These are phyloP conservation scores for Tachycineta bicolor DNA, from an alignment of 2,113 vertebrate species.

Conservation along the genomic window DNA sequence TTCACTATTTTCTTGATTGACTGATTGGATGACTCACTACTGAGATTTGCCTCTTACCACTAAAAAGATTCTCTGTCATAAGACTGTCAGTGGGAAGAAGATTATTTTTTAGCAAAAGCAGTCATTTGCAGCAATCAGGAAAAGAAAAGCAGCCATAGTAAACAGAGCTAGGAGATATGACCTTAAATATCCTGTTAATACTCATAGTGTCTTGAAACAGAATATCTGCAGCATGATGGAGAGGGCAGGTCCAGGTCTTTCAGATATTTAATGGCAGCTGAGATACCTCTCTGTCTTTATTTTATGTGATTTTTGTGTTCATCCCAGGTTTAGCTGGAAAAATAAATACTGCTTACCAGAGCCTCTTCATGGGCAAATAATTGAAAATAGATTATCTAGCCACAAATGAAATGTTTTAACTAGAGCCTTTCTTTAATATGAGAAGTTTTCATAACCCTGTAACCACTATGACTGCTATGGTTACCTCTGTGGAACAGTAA, in stretches of 20 bases:
- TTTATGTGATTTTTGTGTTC: not conserved
- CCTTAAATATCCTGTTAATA: conserved; percentile 21
- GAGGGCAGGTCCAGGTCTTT: not conserved
- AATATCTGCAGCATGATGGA: not conserved
- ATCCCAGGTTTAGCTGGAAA: conserved; percentile 18
- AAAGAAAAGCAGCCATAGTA: conserved; percentile 27
- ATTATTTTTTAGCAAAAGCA: conserved; percentile 47
- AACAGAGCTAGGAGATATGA: conserved; percentile 1
- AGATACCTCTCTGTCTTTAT: not conserved
- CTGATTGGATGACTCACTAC: conserved; percentile 56
- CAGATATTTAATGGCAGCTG: not conserved
- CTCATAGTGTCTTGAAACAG: not conserved
- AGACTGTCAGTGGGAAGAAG: not conserved
- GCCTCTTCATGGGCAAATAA: not conserved
- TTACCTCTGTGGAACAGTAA: conserved; percentile 13
- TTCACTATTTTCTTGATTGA: conserved; percentile 48
- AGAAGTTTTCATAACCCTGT: conserved; percentile 22
- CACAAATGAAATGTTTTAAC: not conserved
- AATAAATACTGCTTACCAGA: not conserved
- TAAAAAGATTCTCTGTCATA: conserved; percentile 9
- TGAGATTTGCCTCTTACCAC: not conserved
- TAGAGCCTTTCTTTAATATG: not conserved
- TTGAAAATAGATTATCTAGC: not conserved
- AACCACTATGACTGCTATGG: not conserved
- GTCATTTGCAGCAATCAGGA: conserved; percentile 1